Evolutionary conservation across 1,140 invertebrate species (phyloP), one percentile per base, ranked within the genome.

Genomic region (Galleria mellonella): DNA sequence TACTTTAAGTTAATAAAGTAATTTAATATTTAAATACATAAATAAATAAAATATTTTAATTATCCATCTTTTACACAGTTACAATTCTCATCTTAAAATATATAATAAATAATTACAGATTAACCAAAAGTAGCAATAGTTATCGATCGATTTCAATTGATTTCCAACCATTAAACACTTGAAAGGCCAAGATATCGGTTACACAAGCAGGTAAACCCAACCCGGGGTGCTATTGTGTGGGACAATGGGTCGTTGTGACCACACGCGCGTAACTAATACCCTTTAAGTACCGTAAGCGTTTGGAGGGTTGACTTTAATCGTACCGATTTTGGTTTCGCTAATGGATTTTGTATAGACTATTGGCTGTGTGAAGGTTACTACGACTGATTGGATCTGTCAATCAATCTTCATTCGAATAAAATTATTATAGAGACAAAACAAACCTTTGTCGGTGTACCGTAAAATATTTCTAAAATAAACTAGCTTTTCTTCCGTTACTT

Each of bases 201-300:
- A 11, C 32, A 37, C 15, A 14, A 17, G 28, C 45, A 47, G 44
- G 44, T 47, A 47, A 47, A 51, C 49, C 35, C 14, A 39, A 33
- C 61, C 51, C 35, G 44, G 40, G 37, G 50, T 27, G 45, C 45
- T 38, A 55, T 58, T 59, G 51, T 62, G 41, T 42, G 31, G 40
- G 10, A 62, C 53, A 55, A 55, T 51, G 55, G 61, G 59, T 55
- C 51, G 41, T 31, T 37, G 54, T 44, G 58, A 53, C 61, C 63
- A 60, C 67, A 71, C 67, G 61, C 56, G 67, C 67, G 63, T 40
- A 56, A 58, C 55, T 71, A 71, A 71, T 66, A 51, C 58, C 13
- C 4, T 55, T 50, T 62, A 61, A 65, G 61, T 40, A 51, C 50
- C 46, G 37, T 23, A 12, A 27, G 41, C 50, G 46, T 43, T 51